Base-by-base conservation (phyloP, 2,113 vertebrate species). In the Crocuta crocuta region DNA sequence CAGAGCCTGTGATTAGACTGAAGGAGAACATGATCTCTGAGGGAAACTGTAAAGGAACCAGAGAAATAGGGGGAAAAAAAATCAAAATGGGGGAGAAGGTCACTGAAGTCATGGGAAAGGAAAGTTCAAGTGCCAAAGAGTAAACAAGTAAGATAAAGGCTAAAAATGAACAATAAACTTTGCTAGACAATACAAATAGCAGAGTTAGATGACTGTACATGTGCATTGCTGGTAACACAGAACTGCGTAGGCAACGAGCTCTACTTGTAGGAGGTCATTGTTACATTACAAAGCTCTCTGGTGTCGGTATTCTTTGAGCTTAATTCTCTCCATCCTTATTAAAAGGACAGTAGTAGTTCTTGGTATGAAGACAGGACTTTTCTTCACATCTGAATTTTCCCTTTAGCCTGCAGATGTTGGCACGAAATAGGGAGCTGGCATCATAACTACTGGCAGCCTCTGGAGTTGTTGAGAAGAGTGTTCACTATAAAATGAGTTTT, bases 351-450 rank as follows among this genome's bases (percentile, higher is more conserved):
- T 91, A 76, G 70, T 71, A 91, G 39, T 78, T 85, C 66, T 88
- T 39, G 35, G 85, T 68, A 23, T 43, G 23, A 92, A 70, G 58
- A 53, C 17, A 2, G 39, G 24, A 7, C 35, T 66, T 90, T 28
- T 94, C 17, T 89, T 95, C n/a, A 19, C 45, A 8, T 80, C 35
- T 88, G 78, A 63, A 58, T 90, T 94, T 83, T 93, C 16, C 58
- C 45, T 68, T 79, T 50, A 48, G 17, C 17, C 28, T 83, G 5
- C 24, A 83, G 13, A n/a, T 48, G 35, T 11, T 92, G 63, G 8
- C 17, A 3, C 95, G 43, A 79, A 88, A 48, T 43, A n/a, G 31
- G 93, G 26, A 81, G 21, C 7, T 88, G 50, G n/a, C 10, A 8
- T 63, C 9, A 17, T 19, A 76, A 76, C 66, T 85, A 21, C 53